phyloP scores from a whole-genome alignment of 2,888 invertebrate species.

The Latrodectus hesperus region DNA sequence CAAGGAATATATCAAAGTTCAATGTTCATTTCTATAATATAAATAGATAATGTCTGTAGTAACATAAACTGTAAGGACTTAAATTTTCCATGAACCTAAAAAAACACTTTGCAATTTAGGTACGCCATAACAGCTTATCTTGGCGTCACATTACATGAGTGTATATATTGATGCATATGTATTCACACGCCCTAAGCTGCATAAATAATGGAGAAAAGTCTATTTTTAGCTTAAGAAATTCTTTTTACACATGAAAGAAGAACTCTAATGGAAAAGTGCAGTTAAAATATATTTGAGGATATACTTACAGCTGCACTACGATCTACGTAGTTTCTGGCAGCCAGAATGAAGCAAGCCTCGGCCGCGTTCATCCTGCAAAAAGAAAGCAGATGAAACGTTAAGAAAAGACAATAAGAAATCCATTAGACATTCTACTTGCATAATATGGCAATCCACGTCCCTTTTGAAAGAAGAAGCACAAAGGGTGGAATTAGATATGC shows the following conservation, averaged over 20 bases:
- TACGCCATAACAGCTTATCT: no score
- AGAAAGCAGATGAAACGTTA: neutral
- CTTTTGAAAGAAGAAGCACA: neutral
- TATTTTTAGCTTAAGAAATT: no score
- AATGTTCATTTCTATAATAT: no score
- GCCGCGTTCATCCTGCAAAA: slow-evolving; percentile 90
- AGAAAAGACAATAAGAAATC: slow-evolving; percentile 10
- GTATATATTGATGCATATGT: neutral
- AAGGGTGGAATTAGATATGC: slow-evolving; percentile 42
- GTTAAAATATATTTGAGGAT: neutral
- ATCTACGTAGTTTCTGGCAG: slow-evolving; percentile 96
- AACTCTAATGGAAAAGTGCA: no score
- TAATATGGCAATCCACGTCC: slow-evolving; percentile 24
- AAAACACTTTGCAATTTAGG: no score
- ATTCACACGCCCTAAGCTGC: neutral
- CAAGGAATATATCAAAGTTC: no score
- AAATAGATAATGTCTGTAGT: no score
- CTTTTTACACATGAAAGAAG: no score
- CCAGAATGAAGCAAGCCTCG: slow-evolving; percentile 96
- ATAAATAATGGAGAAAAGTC: neutral
- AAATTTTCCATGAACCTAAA: no score
- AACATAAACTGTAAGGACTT: no score
- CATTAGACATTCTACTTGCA: slow-evolving; percentile 20
- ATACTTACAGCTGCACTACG: slow-evolving; percentile 90
- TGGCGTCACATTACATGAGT: neutral